A percentile compares a stretch with the other conserved stretches of the same genome.
These are phyloP conservation scores for Drosophila hydei DNA, from an alignment of 1,140 invertebrate species.

Conservation along the genomic window DNA sequence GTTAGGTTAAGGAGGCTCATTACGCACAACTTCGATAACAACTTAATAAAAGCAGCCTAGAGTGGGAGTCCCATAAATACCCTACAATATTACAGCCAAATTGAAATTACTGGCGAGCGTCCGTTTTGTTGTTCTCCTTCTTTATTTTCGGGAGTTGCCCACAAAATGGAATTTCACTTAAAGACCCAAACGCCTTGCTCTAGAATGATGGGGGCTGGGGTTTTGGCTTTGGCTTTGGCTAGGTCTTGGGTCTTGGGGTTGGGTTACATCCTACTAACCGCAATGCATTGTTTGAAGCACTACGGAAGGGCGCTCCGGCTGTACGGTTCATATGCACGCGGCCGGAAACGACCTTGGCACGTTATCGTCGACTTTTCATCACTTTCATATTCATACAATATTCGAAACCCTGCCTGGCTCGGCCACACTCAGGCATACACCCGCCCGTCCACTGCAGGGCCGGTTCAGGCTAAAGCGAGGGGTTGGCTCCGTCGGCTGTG, in stretches of 20 bases:
- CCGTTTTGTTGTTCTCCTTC: constrained; percentile 41
- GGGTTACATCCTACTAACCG: constrained; percentile 44
- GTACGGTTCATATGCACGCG: constrained; percentile 75
- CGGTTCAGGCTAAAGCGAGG: neutral
- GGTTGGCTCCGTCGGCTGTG: constrained; percentile 3
- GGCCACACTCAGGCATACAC: neutral
- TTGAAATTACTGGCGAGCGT: constrained; percentile 71
- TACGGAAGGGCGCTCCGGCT: constrained; percentile 32
- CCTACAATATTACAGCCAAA: constrained; percentile 23
- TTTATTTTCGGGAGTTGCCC: constrained; percentile 15
- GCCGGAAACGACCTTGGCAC: constrained; percentile 83
- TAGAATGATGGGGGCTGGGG: neutral
- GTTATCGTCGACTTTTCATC: constrained; percentile 83
- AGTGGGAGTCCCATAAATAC: neutral
- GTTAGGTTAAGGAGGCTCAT: constrained; percentile 49
- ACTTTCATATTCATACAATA: constrained; percentile 80
- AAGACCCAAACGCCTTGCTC: constrained; percentile 39
- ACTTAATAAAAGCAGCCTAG: constrained; percentile 57
- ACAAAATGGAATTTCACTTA: constrained; percentile 60
- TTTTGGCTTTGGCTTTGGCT: neutral
- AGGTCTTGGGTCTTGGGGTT: neutral
- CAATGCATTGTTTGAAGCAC: constrained; percentile 67
- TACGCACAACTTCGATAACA: constrained; percentile 51
- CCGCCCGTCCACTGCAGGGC: neutral
- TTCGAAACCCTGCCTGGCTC: constrained; percentile 47